Conservation (phyloP, 2,797 vertebrate genomes). For the Syngnathus acus region DNA sequence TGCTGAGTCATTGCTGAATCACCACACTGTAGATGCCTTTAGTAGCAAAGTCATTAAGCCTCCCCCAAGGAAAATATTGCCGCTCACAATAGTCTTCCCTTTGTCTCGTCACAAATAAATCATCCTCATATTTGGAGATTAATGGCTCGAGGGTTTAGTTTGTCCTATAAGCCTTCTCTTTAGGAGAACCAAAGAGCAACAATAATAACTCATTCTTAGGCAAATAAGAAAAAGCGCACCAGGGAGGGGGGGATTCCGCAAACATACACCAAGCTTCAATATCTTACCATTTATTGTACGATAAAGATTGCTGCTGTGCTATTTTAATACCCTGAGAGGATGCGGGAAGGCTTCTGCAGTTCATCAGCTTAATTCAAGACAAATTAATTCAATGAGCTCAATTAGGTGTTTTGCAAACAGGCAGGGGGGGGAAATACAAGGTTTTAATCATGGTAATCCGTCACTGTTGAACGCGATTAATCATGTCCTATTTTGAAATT, state of each 20-base stretch:
- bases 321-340: not conserved
- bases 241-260: not conserved
- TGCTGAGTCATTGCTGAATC: conserved; percentile 14
- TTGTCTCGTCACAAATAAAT: conserved; percentile 12
- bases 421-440: not conserved
- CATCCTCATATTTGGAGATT: conserved; percentile 5
- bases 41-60: not conserved
- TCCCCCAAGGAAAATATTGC: not conserved
- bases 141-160: not conserved
- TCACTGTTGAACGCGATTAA: not conserved
- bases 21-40: conserved; percentile 4
- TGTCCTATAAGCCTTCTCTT: not conserved
- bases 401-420: conserved; percentile 2
- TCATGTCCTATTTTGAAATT: not conserved
- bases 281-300: not conserved
- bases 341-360: not conserved
- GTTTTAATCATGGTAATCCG: not conserved
- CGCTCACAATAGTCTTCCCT: not conserved
- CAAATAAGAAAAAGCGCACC: not conserved
- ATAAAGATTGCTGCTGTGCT: too few species aligned
- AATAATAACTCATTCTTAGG: not conserved
- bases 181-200: conserved; percentile 1
- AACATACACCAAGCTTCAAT: not conserved
- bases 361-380: not conserved
- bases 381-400: conserved; percentile 1